phyloP scores from a whole-genome alignment of 2,797 vertebrate species.

The Leuciscus waleckii region DNA sequence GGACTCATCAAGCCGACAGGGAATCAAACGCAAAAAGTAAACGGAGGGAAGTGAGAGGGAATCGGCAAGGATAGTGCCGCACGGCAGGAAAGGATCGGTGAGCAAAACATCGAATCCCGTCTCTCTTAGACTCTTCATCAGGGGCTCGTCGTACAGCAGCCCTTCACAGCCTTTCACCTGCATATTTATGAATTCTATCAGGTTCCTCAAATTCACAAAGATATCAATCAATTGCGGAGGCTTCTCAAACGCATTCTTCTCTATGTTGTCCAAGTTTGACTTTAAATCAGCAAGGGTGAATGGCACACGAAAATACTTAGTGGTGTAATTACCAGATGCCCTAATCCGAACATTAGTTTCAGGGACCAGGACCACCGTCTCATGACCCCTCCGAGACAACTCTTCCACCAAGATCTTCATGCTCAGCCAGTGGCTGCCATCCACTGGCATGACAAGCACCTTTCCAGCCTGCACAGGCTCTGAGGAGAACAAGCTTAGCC shows the following conservation, averaged over 20 bases:
- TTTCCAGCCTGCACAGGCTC: constrained; percentile 69
- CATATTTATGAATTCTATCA: constrained; percentile 64
- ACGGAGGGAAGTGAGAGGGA: constrained; percentile 73
- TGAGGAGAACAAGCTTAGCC: constrained; percentile 66
- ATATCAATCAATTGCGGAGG: constrained; percentile 50
- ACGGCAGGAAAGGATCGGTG: constrained; percentile 81
- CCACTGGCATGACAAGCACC: constrained; percentile 77
- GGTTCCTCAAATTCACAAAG: constrained; percentile 45
- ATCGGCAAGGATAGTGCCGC: constrained; percentile 75
- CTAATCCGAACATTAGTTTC: constrained; percentile 74
- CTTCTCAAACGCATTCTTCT: constrained; percentile 45
- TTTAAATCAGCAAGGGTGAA: constrained; percentile 70
- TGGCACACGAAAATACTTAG: constrained; percentile 69
- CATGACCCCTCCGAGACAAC: constrained; percentile 70
- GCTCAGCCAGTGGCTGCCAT: constrained; percentile 85
- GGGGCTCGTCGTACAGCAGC: constrained; percentile 68
- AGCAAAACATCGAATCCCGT: constrained; percentile 72
- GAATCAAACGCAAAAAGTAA: constrained; percentile 75
- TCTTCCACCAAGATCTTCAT: constrained; percentile 80
- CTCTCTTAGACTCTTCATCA: constrained; percentile 69
- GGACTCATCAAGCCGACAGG: constrained; percentile 71
- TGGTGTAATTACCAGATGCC: constrained; percentile 63
- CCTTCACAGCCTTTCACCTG: constrained; percentile 70
- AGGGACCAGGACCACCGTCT: constrained; percentile 74
- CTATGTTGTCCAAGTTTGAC: rapidly evolving